Evolutionary conservation across 2,888 invertebrate species (phyloP).

Genomic region (Catocala fraxini): DNA sequence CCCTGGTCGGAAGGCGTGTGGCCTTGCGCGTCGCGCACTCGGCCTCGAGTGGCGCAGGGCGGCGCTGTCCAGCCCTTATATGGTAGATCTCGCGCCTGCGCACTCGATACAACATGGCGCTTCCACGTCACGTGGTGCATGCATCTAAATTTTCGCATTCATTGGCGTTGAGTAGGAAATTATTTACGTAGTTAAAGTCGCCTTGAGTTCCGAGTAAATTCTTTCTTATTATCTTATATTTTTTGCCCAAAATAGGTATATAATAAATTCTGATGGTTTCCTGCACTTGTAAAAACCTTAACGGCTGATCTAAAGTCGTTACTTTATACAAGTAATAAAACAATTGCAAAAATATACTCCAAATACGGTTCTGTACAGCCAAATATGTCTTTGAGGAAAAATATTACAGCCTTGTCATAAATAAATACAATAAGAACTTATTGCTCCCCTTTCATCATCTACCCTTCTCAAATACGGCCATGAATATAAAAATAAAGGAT

Average conservation of each 20-base stretch:
- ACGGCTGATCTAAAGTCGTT: constrained; percentile 36
- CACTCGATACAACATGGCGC: constrained; percentile 46
- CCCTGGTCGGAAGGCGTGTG: constrained; percentile 58
- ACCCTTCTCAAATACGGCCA: background rate
- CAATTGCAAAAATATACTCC: constrained; percentile 7
- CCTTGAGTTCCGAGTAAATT: constrained; percentile 47
- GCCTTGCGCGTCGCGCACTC: constrained; percentile 57
- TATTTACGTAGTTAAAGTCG: constrained; percentile 39
- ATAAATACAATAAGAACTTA: background rate
- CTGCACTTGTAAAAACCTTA: constrained; percentile 25
- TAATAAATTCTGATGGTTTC: constrained; percentile 42
- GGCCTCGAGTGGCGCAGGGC: constrained; percentile 64
- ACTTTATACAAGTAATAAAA: constrained; percentile 20
- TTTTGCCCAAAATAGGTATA: constrained; percentile 32
- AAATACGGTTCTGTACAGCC: constrained; percentile 21
- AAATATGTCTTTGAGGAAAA: constrained; percentile 11
- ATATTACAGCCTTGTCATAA: background rate
- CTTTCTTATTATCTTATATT: constrained; percentile 29
- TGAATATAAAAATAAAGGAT: background rate
- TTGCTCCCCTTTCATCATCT: background rate
- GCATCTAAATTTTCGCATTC: constrained; percentile 68
- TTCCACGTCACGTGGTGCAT: constrained; percentile 71
- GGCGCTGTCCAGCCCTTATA: constrained; percentile 69
- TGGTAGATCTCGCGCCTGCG: constrained; percentile 50
- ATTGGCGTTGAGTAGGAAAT: constrained; percentile 42